Base-by-base conservation (phyloP, 1,140 invertebrate species). In the Choristoneura fumiferana region DNA sequence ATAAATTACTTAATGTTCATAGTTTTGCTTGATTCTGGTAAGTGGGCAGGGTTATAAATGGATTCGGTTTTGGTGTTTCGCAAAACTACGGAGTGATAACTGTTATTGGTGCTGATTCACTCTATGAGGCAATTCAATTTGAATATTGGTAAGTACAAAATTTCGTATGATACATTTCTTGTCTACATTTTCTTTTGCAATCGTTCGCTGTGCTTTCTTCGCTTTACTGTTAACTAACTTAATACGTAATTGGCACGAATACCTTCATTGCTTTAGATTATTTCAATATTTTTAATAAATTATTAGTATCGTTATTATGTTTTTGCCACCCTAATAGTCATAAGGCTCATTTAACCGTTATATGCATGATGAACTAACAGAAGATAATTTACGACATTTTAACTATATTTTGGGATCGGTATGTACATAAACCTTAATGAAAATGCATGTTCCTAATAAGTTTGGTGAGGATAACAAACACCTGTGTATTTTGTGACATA, bases 21-120 rank as follows among this genome's bases (percentile, higher is more conserved):
- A 58, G 18, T 60, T 60, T 58, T 63, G 65, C 65, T 71, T 67
- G 61, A 55, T 69, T 62, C 45, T 60, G 61, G 60, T 58, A 36
- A 33, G 13, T 36, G 57, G n/a, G n/a, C n/a, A n/a, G n/a, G 60
- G 58, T 22, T 55, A 49, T 56, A 33, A 56, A 60, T 58, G 59
- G 43, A 58, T 29, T 49, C 60, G 63, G 64, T 62, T 67, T 67
- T 64, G 67, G 59, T 68, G 60, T 61, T 64, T 56, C 18, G 14
- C 34, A n/a, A 9, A 40, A 69, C 4, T 60, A 43, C 22, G 37
- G 35, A 65, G 67, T 69, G 70, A 63, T 63, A 39, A 29, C 22
- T 29, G 2, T 60, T 70, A 37, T 67, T 37, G 66, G 62, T 71
- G 65, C 62, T 58, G 57, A 53, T 59, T 38, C 35, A 43, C 17